Evolutionary conservation across 2,113 vertebrate species (phyloP), one percentile per base, ranked within the genome.

Genomic region (Labrus mixtus): DNA sequence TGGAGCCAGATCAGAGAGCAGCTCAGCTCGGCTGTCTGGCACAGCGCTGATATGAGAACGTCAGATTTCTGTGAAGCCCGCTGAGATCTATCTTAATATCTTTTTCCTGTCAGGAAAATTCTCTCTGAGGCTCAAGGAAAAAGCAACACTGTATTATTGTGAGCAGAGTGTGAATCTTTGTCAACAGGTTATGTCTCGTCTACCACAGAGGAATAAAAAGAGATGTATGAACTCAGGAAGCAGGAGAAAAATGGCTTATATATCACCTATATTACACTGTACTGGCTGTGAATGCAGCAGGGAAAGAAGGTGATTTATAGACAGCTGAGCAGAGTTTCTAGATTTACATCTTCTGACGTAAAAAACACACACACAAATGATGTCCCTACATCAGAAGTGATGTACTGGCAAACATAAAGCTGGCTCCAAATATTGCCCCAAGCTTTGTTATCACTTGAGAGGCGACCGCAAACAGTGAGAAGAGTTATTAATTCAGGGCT

Each of bases 141-240:
- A 43, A 60, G 55, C 81, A 16, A 37, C 56, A 25, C 56, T 54
- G 68, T 56, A 22, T 81, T 81, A 62, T 78, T 59, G 39, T 57
- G 81, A 79, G 83, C 46, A 48, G 77, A 33, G 72, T 63, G 50
- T 77, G 68, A 79, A 73, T 84, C 76, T 78, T 68, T 78, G 72
- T 82, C 82, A 81, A 82, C 68, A 74, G 86, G 79, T 84, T 87
- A 60, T 79, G 89, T 86, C 65, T 67, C 6, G 16, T 83, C 48
- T 82, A 72, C 70, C 68, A 25, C 46, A 58, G 68, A 54, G 45
- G 37, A 80, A 71, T 79, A 79, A 76, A 79, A 76, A 33, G 77
- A 48, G 60, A 82, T 54, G 33, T 76, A 82, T 75, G 79, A 75
- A 86, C 59, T 63, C 13, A 41, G 54, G 76, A 73, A 53, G 72